These are phyloP conservation scores for Dryobotodes eremita DNA, from an alignment of 2,888 invertebrate genomes.

Conservation along the genomic window DNA sequence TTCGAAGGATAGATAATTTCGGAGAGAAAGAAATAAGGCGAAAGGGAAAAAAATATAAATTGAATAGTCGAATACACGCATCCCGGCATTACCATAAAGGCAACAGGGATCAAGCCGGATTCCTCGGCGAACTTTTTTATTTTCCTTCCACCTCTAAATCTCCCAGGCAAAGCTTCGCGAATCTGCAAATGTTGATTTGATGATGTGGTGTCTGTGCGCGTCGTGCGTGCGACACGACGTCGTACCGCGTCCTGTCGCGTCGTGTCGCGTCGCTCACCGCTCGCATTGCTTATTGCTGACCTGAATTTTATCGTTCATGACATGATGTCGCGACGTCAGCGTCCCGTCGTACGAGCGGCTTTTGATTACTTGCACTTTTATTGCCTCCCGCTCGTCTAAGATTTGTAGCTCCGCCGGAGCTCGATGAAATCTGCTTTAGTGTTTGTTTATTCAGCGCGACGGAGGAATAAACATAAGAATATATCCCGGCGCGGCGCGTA, in stretches of 20 bases:
- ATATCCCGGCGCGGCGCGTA: constrained; percentile 52
- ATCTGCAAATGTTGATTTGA: constrained; percentile 91
- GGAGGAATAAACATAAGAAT: constrained; percentile 51
- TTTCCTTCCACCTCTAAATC: constrained; percentile 91
- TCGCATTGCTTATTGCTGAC: constrained; percentile 71
- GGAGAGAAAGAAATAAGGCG: constrained; percentile 89
- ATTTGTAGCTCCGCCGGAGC: constrained; percentile 61
- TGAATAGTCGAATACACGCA: constrained; percentile 91
- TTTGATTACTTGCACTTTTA: constrained; percentile 74
- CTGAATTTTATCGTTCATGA: constrained; percentile 70
- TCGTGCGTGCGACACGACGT: constrained; percentile 63
- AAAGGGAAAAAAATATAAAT: constrained; percentile 90
- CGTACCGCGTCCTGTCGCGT: constrained; percentile 53
- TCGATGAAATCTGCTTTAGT: constrained; percentile 68
- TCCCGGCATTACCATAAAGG: constrained; percentile 91
- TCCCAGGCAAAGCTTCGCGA: constrained; percentile 90
- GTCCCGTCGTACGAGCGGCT: constrained; percentile 50
- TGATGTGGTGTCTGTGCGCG: constrained; percentile 81
- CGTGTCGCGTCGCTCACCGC: constrained; percentile 67
- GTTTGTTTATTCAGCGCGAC: constrained; percentile 66
- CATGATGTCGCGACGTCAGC: constrained; percentile 64
- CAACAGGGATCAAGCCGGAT: constrained; percentile 90
- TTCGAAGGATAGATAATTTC: constrained; percentile 91
- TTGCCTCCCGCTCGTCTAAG: constrained; percentile 60
- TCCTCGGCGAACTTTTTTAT: constrained; percentile 91